Evolutionary conservation across 64 coral and sea anemone genomes (phyloP), one percentile per base, ranked within the genome.

Genomic region (Anthopleura sola): DNA sequence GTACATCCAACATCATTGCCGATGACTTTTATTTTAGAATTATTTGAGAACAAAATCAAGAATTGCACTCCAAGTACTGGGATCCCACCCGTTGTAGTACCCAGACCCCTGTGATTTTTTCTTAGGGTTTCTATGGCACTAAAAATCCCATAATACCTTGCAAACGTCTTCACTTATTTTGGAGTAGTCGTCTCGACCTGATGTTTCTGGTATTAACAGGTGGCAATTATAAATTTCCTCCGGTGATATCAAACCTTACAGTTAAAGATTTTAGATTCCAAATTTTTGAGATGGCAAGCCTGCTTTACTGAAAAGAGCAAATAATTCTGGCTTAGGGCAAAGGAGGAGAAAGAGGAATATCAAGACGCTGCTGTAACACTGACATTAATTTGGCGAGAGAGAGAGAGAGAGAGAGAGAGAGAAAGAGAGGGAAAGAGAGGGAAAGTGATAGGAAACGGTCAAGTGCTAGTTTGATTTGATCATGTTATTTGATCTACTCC

Each of bases 171-270:
- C 10, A 71, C 31, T 29, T 71, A 71, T 32, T 71, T 33, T 71
- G 66, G 31, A 71, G 34, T 32, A 71, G 8, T 32, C 12, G 66
- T 71, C 66, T 71, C 66, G 66, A 66, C 60, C 6, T 66, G 60
- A 36, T 71, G 66, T 71, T 62, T 71, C 66, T 71, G 66, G 66
- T 71, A 71, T 71, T 29, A 71, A 71, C 66, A 71, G 66, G 66
- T 71, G 66, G 66, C 29, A 71, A 71, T 71, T 13, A 29, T 34
- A 29, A 34, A 34, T 71, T 71, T 71, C 34, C 66, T 34, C 31
- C n/a, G n/a, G n/a, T 71, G 26, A 71, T 71, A 34, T 71, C 66
- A 71, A 71, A 34, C 1, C 29, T 32, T 34, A 71, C 10, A 15
- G 7, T 17, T 5, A 36, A n/a, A 23, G 58, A 26, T n/a, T 62